Conservation (phyloP, 1,140 invertebrate genomes). For the Agrilus planipennis region DNA sequence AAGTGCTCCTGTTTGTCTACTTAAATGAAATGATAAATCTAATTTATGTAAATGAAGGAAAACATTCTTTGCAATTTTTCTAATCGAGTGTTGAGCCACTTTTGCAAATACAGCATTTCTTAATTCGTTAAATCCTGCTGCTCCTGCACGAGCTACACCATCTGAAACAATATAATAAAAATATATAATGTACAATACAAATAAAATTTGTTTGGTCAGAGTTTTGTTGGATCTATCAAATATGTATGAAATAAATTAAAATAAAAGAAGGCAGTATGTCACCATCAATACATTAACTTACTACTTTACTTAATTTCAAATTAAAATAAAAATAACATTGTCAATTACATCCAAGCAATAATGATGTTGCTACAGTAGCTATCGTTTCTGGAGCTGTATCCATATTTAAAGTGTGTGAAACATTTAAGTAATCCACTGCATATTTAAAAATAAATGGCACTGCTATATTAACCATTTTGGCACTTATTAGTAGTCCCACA, state of each 20-base stretch:
- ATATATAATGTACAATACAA: background rate
- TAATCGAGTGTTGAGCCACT: slow-evolving; percentile 95
- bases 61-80: slow-evolving; percentile 88
- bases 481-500: slow-evolving; percentile 62
- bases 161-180: slow-evolving; percentile 45
- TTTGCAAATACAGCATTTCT: slow-evolving; percentile 96
- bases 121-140: slow-evolving; percentile 90
- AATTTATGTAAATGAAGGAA: slow-evolving; percentile 95
- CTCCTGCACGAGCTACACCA: slow-evolving; percentile 80
- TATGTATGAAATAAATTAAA: slow-evolving; percentile 10
- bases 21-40: slow-evolving; percentile 90
- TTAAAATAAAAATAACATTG: slow-evolving; percentile 8
- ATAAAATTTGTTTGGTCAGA: slow-evolving; percentile 25
- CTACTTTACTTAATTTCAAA: background rate
- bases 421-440: slow-evolving; percentile 79
- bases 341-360: slow-evolving; percentile 84
- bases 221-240: slow-evolving; percentile 3
- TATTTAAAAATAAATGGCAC: slow-evolving; percentile 98
- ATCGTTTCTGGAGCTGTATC: slow-evolving; percentile 60
- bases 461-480: slow-evolving; percentile 80
- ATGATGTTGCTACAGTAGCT: slow-evolving; percentile 57
- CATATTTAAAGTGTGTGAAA: slow-evolving; percentile 45
- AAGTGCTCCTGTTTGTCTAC: slow-evolving; percentile 63
- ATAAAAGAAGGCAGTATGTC: no score
- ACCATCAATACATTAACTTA: no score